Evolutionary conservation across 2,888 invertebrate species (phyloP).

Genomic region (Ectropis crepuscularia): DNA sequence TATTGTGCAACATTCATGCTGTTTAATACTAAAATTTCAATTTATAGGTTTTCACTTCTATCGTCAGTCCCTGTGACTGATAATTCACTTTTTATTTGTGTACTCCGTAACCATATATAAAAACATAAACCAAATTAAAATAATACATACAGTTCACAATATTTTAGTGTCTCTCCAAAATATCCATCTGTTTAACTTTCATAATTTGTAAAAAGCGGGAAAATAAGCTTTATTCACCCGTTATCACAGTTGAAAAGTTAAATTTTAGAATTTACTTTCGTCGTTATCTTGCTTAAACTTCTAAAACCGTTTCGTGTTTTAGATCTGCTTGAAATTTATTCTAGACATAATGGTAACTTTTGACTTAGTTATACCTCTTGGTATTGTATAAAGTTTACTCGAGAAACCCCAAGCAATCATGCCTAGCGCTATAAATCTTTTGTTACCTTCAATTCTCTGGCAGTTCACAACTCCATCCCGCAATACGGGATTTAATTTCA

Average conservation of each 20-base stretch:
- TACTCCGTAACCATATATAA: not conserved
- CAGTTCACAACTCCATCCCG: conserved; percentile 32
- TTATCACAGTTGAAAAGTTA: too few relatives aligned
- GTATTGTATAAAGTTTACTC: conserved; percentile 12
- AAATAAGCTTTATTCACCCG: too few relatives aligned
- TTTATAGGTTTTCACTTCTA: too few relatives aligned
- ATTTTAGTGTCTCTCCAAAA: not conserved
- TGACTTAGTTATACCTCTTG: conserved; percentile 8
- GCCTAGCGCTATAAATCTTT: conserved; percentile 29
- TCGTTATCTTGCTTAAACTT: conserved; percentile 3
- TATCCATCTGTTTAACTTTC: too few relatives aligned
- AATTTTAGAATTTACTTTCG: not conserved
- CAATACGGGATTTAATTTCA: conserved; percentile 37
- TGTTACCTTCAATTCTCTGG: conserved; percentile 29
- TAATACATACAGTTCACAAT: not conserved
- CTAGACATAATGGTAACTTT: conserved; percentile 17
- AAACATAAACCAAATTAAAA: not conserved
- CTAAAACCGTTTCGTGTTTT: not conserved
- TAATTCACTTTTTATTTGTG: not conserved
- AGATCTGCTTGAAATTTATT: conserved; percentile 10
- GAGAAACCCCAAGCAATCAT: conserved; percentile 23
- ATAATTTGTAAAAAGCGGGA: too few relatives aligned
- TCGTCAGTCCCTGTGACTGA: too few relatives aligned
- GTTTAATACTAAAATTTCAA: too few relatives aligned
- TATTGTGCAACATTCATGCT: too few relatives aligned